Base-by-base conservation (phyloP, 2,888 invertebrate species). In the Prosapia bicincta region DNA sequence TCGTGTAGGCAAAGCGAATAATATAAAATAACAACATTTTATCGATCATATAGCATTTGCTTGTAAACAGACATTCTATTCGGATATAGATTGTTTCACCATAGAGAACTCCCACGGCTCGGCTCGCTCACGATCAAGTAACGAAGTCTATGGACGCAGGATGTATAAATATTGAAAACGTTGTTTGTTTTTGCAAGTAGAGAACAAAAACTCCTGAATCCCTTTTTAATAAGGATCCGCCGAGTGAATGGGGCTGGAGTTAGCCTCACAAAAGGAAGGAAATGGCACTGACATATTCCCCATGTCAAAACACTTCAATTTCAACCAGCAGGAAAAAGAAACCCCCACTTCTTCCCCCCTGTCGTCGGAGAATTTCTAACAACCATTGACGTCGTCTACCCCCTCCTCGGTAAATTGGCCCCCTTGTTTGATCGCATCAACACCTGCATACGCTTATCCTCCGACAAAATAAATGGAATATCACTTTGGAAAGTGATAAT, bases 261-360 rank as follows among this genome's bases (percentile, higher is more conserved):
- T 54, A 54, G 54, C 54, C 20, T 54, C 20, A 54, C 54, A 54
- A 54, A 54, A 54, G 54, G 20, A 54, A 54, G 54, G 54, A 54
- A 54, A 54, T 20, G 20, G 54, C 54, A 54, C 54, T 54, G 54
- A 54, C 54, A 54, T 54, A 54, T 54, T 54, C 54, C 54, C 54
- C 54, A 54, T 54, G 54, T 54, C 54, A 54, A 54, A 54, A 54
- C 54, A 54, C 54, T 54, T 54, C 54, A 54, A 54, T 54, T 54
- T 54, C 54, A 54, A 54, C 54, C 20, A 54, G 54, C 54, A 54
- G 54, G 54, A 54, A 54, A 5, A 54, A 54, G 54, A 54, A 54
- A 20, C 54, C 54, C 38, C 38, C 54, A 10, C 54, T 54, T 20
- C 5, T 54, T 54, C 13, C 38, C 38, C 7, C 38, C 9, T 28